Evolutionary conservation across 2,113 vertebrate genomes (phyloP).

Genomic region (Phaethon lepturus): DNA sequence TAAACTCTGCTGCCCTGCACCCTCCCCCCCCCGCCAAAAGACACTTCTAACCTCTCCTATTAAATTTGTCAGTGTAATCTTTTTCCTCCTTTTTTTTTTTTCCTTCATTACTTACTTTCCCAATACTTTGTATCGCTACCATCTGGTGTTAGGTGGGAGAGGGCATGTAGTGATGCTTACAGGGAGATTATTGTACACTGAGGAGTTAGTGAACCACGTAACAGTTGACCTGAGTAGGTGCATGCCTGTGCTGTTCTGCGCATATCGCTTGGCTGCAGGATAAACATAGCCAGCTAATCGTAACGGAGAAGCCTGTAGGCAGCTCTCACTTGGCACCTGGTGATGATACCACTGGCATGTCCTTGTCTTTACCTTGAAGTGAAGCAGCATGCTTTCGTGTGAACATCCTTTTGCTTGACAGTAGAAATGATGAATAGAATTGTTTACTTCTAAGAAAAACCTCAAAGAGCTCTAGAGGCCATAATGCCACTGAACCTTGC

Average conservation of each 20-base stretch:
- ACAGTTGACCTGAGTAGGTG: neutral
- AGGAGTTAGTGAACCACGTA: neutral
- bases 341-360: neutral
- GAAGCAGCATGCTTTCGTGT: neutral
- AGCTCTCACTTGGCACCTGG: conserved; percentile 8
- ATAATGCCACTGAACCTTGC: neutral
- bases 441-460: neutral
- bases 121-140: neutral
- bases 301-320: conserved; percentile 14
- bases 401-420: neutral
- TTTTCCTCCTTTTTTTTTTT: neutral
- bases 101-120: neutral
- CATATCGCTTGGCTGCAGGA: neutral
- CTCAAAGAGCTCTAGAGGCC: neutral
- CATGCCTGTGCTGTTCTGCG: neutral
- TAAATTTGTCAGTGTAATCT: neutral
- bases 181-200: neutral
- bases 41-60: neutral
- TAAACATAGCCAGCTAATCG: neutral
- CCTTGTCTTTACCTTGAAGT: conserved; percentile 45
- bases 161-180: neutral
- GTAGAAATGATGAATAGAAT: conserved; percentile 1
- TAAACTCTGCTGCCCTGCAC: neutral
- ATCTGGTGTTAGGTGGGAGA: neutral
- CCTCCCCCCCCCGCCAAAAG: rapidly evolving